Evolutionary conservation across 2,797 vertebrate species (phyloP), one percentile per base, ranked within the genome.

Genomic region (Anguilla megastoma): DNA sequence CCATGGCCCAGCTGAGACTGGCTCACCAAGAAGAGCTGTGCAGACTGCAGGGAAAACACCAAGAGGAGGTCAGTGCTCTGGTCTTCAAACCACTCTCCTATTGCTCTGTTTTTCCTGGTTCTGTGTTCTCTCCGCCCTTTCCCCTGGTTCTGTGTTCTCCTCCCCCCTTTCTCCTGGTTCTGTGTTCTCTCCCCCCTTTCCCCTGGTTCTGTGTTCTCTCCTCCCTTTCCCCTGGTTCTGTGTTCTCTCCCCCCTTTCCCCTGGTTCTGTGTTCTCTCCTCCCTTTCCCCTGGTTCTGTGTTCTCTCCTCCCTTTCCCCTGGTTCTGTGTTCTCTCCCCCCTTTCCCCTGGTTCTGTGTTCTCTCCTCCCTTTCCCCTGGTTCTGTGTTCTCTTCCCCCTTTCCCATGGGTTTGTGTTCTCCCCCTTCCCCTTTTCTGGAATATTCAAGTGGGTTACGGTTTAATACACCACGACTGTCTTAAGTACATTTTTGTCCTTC

Each of bases 41-140:
- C n/a, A 89, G 91, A 85, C 86, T 97, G 87, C 87, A 92, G 66
- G 89, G 93, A 87, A 94, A 94, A 45, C 94, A 90, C 88, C 92
- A 93, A n/a, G 92, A 93, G 58, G 93, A 97, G 92, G 95, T 96
- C 90, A 5, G 87, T 84, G 36, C 14, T 52, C 27, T 16, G 27
- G 84, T 41, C n/a, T 82, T 76, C 24, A 7, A 76, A 76, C 3
- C 69, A 30, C 10, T 74, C 10, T 10, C 69, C 74, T 18, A 14
- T 41, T 36, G n/a, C n/a, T 27, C 27, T 10, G n/a, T 71, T 71
- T 71, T 10, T n/a, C 63, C 10, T 56, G 8, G 14, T 9, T 56
- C 54, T 16, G 8, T 56, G 41, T 12, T 12, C 5, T 54, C 10
- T 33, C 33, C 1, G 5, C 58, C 60, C 60, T 63, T 24, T 60